phyloP scores from a whole-genome alignment of 2,888 invertebrate species.

The Thysanoteuthis rhombus region DNA sequence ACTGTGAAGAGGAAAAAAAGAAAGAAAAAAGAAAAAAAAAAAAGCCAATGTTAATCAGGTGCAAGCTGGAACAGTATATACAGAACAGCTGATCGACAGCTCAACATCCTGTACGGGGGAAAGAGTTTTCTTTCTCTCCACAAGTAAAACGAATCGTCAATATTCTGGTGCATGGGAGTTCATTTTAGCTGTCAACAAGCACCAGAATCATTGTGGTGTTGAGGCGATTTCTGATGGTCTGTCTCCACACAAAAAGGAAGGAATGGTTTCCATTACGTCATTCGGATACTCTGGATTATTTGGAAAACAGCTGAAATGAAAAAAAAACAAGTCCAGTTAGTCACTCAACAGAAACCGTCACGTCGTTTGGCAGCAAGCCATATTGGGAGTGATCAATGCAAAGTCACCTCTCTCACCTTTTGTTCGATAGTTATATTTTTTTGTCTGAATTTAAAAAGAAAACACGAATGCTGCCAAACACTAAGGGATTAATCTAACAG shows the following conservation, averaged over 20 bases:
- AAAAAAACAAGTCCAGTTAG: too few species aligned
- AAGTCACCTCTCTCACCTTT: too few species aligned
- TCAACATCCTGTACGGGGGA: neutral
- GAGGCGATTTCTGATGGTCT: neutral
- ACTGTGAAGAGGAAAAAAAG: neutral
- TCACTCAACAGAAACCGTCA: too few species aligned
- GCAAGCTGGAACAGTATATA: constrained; percentile 12
- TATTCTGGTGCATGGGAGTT: neutral
- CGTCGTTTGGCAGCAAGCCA: too few species aligned
- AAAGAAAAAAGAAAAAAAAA: neutral
- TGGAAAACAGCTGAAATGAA: constrained; percentile 88
- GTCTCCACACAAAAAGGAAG: neutral
- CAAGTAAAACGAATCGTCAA: neutral
- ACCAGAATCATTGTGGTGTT: neutral
- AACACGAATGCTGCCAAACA: too few species aligned
- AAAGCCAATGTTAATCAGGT: neutral
- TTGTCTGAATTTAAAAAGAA: too few species aligned
- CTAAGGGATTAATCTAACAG: too few species aligned
- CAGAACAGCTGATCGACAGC: neutral
- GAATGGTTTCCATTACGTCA: constrained; percentile 67
- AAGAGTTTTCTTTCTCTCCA: neutral
- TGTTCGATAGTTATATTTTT: too few species aligned
- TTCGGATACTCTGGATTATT: constrained; percentile 80
- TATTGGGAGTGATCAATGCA: too few species aligned
- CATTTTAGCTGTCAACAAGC: constrained; percentile 12